phyloP scores from a whole-genome alignment of 2,888 invertebrate genomes.

The Xanthia togata region DNA sequence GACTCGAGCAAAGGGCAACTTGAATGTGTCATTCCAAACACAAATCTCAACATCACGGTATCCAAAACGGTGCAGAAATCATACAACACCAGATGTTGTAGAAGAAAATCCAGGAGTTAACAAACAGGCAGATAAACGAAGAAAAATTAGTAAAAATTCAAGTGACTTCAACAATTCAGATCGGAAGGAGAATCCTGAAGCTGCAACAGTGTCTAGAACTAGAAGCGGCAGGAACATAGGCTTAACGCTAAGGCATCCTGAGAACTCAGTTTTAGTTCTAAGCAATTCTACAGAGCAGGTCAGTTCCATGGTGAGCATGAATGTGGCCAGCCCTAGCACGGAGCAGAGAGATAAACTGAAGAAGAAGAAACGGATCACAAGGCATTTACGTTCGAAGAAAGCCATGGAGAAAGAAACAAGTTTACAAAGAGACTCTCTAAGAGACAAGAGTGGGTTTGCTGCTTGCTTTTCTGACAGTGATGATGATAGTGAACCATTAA shows the following conservation, averaged over 20 bases:
- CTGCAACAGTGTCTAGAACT: constrained; percentile 75
- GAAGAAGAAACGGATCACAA: constrained; percentile 69
- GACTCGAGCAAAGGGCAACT: constrained; percentile 64
- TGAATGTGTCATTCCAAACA: constrained; percentile 80
- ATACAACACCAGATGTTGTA: constrained; percentile 46
- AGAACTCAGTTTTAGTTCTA: constrained; percentile 79
- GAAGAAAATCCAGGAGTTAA: constrained; percentile 44
- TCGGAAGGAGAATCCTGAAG: constrained; percentile 79
- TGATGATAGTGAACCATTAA: constrained; percentile 81
- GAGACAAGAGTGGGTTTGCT: constrained; percentile 84
- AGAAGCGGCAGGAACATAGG: constrained; percentile 81
- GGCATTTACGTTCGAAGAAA: constrained; percentile 71
- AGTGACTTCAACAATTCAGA: constrained; percentile 76
- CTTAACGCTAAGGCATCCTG: constrained; percentile 72
- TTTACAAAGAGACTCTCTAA: constrained; percentile 75
- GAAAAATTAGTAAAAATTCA: constrained; percentile 70
- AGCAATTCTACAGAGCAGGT: constrained; percentile 80
- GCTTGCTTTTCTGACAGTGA: constrained; percentile 88
- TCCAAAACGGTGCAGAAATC: constrained; percentile 79
- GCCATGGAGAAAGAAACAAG: constrained; percentile 71
- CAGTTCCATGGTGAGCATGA: constrained; percentile 80
- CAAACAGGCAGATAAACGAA: constrained; percentile 61
- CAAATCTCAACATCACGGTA: constrained; percentile 80
- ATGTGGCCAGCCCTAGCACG: constrained; percentile 74
- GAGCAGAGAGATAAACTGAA: constrained; percentile 55